Base-by-base conservation (phyloP, 2,113 vertebrate species). In the Perca fluviatilis region DNA sequence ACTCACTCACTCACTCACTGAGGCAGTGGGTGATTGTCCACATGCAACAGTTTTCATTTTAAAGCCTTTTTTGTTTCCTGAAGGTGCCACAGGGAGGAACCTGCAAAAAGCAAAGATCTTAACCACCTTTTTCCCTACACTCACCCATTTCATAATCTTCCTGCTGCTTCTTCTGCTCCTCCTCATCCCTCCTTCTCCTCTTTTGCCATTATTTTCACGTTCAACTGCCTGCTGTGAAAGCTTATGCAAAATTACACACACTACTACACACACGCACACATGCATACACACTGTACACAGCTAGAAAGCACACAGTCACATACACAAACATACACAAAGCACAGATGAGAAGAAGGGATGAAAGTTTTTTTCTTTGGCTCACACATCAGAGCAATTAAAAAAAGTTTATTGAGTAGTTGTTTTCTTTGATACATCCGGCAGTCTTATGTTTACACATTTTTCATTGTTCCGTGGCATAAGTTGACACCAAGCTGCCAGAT, bases 221-320 rank as follows among this genome's bases (percentile, higher is more conserved):
- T 40, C 74, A 77, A 46, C 69, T 79, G 81, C 85, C 86, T 77
- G 67, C 79, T 88, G 85, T 47, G 80, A 86, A 76, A 65, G 64
- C 77, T 85, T 88, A 87, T 49, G 82, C 72, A 86, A 76, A 58
- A 62, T 75, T 18, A 13, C 13, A 25, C 60, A 62, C n/a, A 73
- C 60, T 43, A 43, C 40, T 43, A 68, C 58, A 18, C 54, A 58
- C 50, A 62, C 46, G 51, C 25, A 62, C 62, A 12, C 64, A 57
- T 15, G 18, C 62, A 56, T 18, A 25, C 33, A 13, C 30, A 27
- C 19, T 5, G 16, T 27, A 76, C 57, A 25, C 57, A 57, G 18
- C 5, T 7, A 5, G 23, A 53, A 33, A 11, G 36, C 54, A 19
- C 27, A 61, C 63, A 64, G 10, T 6, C 63, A 56, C 77, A 30